Conservation (phyloP, 2,888 invertebrate genomes). For the Leucoma salicis region DNA sequence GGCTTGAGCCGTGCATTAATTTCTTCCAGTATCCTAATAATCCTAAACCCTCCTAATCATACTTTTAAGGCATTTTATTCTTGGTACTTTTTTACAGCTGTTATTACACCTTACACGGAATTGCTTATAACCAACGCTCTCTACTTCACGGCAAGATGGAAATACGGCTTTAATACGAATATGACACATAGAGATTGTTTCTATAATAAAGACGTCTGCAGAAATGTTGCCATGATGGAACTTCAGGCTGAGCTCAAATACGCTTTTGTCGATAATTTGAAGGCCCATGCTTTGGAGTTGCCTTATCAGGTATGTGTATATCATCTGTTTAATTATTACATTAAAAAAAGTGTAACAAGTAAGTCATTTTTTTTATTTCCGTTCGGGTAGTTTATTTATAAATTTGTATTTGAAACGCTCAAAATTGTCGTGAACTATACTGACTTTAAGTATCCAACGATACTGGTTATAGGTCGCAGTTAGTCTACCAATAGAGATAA, state of each 20-base stretch:
- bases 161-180: slow-evolving; percentile 75
- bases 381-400: too few relatives aligned
- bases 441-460: too few relatives aligned
- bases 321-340: too few relatives aligned
- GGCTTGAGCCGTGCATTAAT: too few relatives aligned
- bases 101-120: slow-evolving; percentile 68
- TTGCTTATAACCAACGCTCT: slow-evolving; percentile 84
- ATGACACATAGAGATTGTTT: slow-evolving; percentile 80
- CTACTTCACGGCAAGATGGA: slow-evolving; percentile 86
- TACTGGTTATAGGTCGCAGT: too few relatives aligned
- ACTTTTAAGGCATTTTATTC: not conserved
- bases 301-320: slow-evolving; percentile 87
- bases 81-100: slow-evolving; percentile 59
- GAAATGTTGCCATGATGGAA: slow-evolving; percentile 83
- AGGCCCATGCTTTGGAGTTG: slow-evolving; percentile 84
- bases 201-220: slow-evolving; percentile 65
- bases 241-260: slow-evolving; percentile 80
- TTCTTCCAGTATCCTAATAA: too few relatives aligned
- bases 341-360: too few relatives aligned
- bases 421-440: too few relatives aligned
- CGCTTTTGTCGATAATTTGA: slow-evolving; percentile 76
- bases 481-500: too few relatives aligned
- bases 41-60: too few relatives aligned
- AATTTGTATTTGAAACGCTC: too few relatives aligned
- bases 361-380: too few relatives aligned